phyloP scores from a whole-genome alignment of 2,888 invertebrate species.

The Zele albiditarsus region DNA sequence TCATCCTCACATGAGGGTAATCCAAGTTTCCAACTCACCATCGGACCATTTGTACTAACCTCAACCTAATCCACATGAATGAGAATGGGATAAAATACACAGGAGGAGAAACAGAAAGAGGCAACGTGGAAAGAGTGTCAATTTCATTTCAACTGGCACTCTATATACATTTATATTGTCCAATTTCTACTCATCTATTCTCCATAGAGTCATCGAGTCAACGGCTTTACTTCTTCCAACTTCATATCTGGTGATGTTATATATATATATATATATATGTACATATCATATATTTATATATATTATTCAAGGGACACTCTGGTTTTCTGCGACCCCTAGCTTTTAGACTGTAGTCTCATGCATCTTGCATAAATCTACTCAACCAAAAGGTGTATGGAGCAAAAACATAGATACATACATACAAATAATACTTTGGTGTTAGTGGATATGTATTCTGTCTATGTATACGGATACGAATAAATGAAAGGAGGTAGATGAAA shows the following conservation, averaged over 20 bases:
- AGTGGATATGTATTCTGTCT: constrained; percentile 25
- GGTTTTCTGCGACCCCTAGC: constrained; percentile 37
- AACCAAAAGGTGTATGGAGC: constrained; percentile 12
- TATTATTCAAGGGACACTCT: constrained; percentile 51
- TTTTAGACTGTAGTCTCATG: constrained; percentile 45
- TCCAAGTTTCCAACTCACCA: constrained; percentile 64
- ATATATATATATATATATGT: constrained; percentile 27
- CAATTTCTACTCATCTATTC: constrained; percentile 19
- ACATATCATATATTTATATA: constrained; percentile 44
- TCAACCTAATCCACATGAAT: constrained; percentile 55
- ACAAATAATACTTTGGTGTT: not conserved
- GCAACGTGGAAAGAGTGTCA: not conserved
- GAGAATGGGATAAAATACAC: not conserved
- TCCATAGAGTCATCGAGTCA: constrained; percentile 25
- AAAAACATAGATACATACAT: not conserved
- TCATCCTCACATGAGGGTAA: constrained; percentile 62
- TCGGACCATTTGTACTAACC: constrained; percentile 53
- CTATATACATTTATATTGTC: constrained; percentile 30
- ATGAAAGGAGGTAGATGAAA: constrained; percentile 34
- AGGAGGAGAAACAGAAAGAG: not conserved
- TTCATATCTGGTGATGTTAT: constrained; percentile 1
- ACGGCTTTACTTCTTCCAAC: constrained; percentile 17
- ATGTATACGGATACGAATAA: constrained; percentile 28
- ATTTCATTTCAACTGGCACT: constrained; percentile 43
- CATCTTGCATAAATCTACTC: constrained; percentile 49